phyloP scores from a whole-genome alignment of 2,888 invertebrate genomes.

The Tineola bisselliella region DNA sequence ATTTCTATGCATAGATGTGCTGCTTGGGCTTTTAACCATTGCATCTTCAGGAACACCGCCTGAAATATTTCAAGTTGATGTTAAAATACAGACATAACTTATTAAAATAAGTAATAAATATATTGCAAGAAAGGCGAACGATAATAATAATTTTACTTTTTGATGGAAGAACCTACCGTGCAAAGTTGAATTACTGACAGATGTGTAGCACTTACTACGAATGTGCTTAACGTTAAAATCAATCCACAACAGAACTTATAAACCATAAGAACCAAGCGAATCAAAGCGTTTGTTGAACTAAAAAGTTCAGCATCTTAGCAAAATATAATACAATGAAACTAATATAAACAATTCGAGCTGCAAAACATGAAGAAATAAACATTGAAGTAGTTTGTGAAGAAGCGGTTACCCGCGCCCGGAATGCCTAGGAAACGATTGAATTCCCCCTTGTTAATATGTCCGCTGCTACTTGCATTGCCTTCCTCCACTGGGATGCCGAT shows the following conservation, averaged over 20 bases:
- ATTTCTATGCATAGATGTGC: conserved; percentile 81
- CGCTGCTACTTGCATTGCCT: conserved; percentile 45
- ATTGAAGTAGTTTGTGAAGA: conserved; percentile 28
- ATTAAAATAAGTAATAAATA: not conserved
- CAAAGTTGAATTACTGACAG: not conserved
- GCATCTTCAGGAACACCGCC: conserved; percentile 53
- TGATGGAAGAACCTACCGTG: not conserved
- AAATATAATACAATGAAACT: conserved; percentile 1
- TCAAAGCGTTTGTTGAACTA: not conserved
- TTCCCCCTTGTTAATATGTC: conserved; percentile 58
- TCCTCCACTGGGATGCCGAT: conserved; percentile 61
- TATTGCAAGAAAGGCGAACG: not conserved
- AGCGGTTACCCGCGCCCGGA: conserved; percentile 70
- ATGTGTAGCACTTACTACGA: not conserved
- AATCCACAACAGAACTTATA: not conserved
- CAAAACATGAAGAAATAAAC: conserved; percentile 7
- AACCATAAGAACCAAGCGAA: conserved; percentile 6
- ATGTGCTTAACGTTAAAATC: not conserved
- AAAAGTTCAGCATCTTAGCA: not conserved
- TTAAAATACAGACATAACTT: not conserved
- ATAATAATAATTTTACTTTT: not conserved
- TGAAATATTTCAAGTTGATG: conserved; percentile 26
- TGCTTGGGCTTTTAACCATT: conserved; percentile 85
- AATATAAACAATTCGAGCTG: conserved; percentile 5
- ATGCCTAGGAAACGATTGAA: conserved; percentile 76